These are phyloP conservation scores for Polyommatus iphigenia DNA, from an alignment of 2,888 invertebrate species.

Conservation along the genomic window DNA sequence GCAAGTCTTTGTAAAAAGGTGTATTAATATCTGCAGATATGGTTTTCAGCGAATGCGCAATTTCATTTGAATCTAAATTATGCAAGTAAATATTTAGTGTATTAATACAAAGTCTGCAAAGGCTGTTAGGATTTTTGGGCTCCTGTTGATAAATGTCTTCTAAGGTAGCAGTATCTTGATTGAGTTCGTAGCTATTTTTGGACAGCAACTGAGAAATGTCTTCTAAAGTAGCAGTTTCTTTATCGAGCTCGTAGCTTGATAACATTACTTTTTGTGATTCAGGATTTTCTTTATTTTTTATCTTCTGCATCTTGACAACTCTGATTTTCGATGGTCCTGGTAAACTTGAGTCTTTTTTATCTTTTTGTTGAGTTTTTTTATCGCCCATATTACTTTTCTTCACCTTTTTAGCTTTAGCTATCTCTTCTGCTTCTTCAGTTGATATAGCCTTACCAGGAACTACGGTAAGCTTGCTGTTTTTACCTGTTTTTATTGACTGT, in stretches of 20 bases:
- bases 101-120: not conserved
- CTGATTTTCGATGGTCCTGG: conserved; percentile 35
- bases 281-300: conserved; percentile 27
- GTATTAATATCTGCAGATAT: conserved; percentile 27
- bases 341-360: conserved; percentile 34
- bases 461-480: conserved; percentile 35
- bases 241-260: conserved; percentile 12
- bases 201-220: not conserved
- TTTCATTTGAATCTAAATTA: conserved; percentile 22
- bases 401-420: conserved; percentile 30
- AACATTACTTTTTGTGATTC: not conserved
- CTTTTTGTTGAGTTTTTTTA: conserved; percentile 33
- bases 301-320: conserved; percentile 16
- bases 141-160: conserved; percentile 8
- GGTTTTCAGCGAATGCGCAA: too few species aligned
- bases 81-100: conserved; percentile 23
- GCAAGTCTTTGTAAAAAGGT: conserved; percentile 28
- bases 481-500: conserved; percentile 35
- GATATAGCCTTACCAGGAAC: conserved; percentile 38
- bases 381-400: conserved; percentile 27
- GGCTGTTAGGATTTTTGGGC: not conserved
- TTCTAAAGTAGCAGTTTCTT: conserved; percentile 27
- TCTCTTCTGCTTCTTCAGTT: conserved; percentile 36
- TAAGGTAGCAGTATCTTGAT: conserved; percentile 27
- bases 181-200: conserved; percentile 9